A percentile compares a stretch with the other conserved stretches of the same genome.
These are phyloP conservation scores for Diploscapter pachys DNA, from an alignment of 1,140 invertebrate genomes.

Conservation along the genomic window DNA sequence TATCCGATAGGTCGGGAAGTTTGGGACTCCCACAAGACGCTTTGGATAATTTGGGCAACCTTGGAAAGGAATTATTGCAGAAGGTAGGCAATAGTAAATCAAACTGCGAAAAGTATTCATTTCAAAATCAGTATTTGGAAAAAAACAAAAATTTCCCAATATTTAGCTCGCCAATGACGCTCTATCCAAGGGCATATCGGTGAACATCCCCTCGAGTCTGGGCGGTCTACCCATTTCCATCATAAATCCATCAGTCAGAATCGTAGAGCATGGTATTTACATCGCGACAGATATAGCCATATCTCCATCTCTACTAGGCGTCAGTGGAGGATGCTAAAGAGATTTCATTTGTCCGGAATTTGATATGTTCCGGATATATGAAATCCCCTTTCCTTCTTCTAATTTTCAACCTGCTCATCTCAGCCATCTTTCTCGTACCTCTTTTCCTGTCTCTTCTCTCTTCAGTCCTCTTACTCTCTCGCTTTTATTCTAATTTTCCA, in stretches of 20 bases:
- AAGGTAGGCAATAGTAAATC: conserved; percentile 40
- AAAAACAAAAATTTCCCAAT: conserved; percentile 6
- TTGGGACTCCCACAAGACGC: conserved; percentile 57
- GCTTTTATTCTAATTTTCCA: too few species aligned
- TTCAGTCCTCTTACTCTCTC: too few species aligned
- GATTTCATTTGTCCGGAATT: too few species aligned
- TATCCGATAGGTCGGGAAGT: conserved; percentile 44
- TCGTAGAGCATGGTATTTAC: conserved; percentile 55
- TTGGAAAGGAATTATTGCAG: conserved; percentile 56
- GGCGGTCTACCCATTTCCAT: conserved; percentile 52
- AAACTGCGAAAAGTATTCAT: not conserved
- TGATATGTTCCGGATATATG: too few species aligned
- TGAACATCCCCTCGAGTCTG: conserved; percentile 37
- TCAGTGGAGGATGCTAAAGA: not conserved
- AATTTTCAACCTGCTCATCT: too few species aligned
- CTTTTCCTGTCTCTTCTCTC: too few species aligned
- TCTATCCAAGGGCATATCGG: not conserved
- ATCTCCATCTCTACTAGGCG: conserved; percentile 34
- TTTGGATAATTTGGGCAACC: conserved; percentile 54
- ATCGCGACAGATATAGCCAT: conserved; percentile 53
- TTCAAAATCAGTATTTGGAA: not conserved
- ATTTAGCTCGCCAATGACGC: not conserved
- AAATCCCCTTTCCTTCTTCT: too few species aligned
- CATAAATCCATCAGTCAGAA: conserved; percentile 46
- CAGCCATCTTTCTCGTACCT: too few species aligned